Evolutionary conservation across 1,140 invertebrate genomes (phyloP).

Genomic region (Brachionus rubens): DNA sequence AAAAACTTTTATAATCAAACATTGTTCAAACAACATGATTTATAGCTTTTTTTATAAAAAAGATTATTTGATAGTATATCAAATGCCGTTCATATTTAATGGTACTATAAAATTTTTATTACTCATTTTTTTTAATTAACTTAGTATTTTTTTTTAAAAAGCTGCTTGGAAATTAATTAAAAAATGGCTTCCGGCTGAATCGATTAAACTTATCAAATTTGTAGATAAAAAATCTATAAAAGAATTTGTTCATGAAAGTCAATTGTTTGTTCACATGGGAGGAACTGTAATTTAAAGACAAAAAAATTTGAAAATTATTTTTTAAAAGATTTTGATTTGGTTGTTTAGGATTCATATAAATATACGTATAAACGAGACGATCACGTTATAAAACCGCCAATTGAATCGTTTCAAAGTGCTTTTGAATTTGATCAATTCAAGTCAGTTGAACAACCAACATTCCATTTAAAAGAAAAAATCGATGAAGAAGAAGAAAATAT

Average conservation of each 20-base stretch:
- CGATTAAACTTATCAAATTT: conserved; percentile 83
- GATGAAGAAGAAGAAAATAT: conserved; percentile 4
- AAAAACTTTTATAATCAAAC: conserved; percentile 41
- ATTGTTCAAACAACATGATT: conserved; percentile 18
- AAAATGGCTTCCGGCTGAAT: conserved; percentile 78
- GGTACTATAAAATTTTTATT: conserved; percentile 62
- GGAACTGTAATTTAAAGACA: conserved; percentile 65
- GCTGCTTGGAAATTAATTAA: conserved; percentile 90
- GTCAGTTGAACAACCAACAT: conserved; percentile 8
- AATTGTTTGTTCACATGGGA: conserved; percentile 76
- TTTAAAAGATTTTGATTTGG: background rate
- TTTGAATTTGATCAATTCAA: conserved; percentile 16
- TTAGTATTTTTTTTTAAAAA: conserved; percentile 60
- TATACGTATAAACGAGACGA: conserved; percentile 17
- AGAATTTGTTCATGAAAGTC: conserved; percentile 72
- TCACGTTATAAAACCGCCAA: background rate
- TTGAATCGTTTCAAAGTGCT: conserved; percentile 27
- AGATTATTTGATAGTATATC: conserved; percentile 85
- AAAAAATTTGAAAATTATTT: too few relatives aligned
- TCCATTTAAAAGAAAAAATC: background rate
- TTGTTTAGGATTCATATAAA: conserved; percentile 25
- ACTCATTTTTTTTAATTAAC: background rate
- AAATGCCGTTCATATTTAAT: conserved; percentile 90
- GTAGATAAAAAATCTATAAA: conserved; percentile 73
- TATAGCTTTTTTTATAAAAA: conserved; percentile 60